Percentiles rank a stretch among this genome's conserved stretches.
phyloP scores from a whole-genome alignment of 2,113 vertebrate species.

The Gobio gobio region DNA sequence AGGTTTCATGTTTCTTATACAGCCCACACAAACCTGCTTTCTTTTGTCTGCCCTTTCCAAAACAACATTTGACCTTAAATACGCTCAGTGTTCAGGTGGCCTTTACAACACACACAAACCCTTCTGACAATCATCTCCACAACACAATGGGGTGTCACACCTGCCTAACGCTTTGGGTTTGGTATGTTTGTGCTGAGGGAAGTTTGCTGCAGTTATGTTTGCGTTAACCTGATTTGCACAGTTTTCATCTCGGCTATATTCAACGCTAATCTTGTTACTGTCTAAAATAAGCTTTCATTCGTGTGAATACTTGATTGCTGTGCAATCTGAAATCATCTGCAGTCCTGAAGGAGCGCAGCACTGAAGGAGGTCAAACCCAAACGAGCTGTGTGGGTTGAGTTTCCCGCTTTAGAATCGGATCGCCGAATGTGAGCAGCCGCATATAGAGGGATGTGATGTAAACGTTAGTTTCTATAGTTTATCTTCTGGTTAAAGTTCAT shows the following conservation, averaged over 20 bases:
- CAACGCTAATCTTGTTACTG: neutral
- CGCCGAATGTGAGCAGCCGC: neutral
- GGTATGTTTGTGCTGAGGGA: neutral
- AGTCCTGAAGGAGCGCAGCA: neutral
- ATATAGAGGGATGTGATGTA: neutral
- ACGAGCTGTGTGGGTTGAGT: constrained; percentile 2
- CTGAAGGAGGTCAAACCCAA: constrained; percentile 16
- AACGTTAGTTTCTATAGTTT: neutral
- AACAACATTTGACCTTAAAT: neutral
- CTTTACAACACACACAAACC: neutral
- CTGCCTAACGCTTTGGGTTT: neutral
- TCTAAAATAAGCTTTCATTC: constrained; percentile 5
- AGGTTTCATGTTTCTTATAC: neutral
- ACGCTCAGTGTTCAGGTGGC: neutral
- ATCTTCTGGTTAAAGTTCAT: neutral
- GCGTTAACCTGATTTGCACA: constrained; percentile 4
- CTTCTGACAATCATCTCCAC: neutral
- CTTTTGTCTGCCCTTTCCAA: neutral
- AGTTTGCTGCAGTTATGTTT: neutral
- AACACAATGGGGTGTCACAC: neutral
- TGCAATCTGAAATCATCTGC: neutral
- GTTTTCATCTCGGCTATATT: neutral
- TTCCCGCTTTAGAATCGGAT: constrained; percentile 27
- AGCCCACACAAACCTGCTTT: neutral
- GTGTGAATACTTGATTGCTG: neutral